Conservation (phyloP, 2,888 invertebrate species). For the Drosophila anomalata region DNA sequence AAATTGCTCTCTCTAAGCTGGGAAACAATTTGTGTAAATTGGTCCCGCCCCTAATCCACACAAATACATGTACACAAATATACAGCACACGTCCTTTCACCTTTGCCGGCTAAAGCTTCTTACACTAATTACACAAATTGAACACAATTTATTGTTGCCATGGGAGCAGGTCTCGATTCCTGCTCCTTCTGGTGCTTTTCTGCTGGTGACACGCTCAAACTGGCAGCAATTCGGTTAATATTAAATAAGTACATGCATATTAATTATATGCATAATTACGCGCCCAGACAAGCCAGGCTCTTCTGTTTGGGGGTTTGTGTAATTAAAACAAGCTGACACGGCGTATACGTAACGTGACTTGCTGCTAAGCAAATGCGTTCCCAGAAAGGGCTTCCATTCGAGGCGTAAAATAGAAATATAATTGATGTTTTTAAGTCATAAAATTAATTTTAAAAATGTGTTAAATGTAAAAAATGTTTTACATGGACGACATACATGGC, state of each 20-base stretch:
- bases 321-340: slow-evolving; percentile 57
- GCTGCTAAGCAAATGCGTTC: slow-evolving; percentile 30
- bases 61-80: neutral
- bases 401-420: neutral
- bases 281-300: slow-evolving; percentile 34
- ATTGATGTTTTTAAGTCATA: neutral
- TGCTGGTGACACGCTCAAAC: slow-evolving; percentile 53
- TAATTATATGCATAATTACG: slow-evolving; percentile 76
- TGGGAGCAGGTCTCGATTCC: slow-evolving; percentile 21
- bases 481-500: neutral
- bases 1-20: slow-evolving; percentile 57
- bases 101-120: slow-evolving; percentile 46
- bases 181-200: slow-evolving; percentile 26
- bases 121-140: slow-evolving; percentile 74
- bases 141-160: slow-evolving; percentile 66
- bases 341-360: slow-evolving; percentile 66
- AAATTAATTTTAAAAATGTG: neutral
- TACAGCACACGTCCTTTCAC: slow-evolving; percentile 3
- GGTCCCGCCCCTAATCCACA: slow-evolving; percentile 16
- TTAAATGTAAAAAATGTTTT: no score
- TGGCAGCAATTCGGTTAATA: slow-evolving; percentile 69
- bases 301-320: slow-evolving; percentile 39
- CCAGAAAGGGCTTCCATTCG: neutral
- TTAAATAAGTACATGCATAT: slow-evolving; percentile 69
- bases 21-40: slow-evolving; percentile 33